These are phyloP conservation scores for Tipula unca DNA, from an alignment of 2,888 invertebrate genomes.

Conservation along the genomic window DNA sequence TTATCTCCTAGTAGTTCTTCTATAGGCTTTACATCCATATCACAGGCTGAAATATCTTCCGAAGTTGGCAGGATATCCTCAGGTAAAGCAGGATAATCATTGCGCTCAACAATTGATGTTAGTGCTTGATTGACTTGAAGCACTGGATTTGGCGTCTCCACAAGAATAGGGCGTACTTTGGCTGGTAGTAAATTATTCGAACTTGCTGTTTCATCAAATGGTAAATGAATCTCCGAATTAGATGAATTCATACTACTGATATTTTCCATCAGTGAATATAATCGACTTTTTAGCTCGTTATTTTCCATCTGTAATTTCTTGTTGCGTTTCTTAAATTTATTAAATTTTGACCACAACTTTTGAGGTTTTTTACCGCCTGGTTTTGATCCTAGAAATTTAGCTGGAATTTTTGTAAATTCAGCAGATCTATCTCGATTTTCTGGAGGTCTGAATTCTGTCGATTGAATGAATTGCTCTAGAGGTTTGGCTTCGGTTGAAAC, in stretches of 20 bases:
- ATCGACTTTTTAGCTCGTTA: neutral
- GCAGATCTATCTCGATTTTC: neutral
- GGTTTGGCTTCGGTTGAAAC: neutral
- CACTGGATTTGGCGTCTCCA: neutral
- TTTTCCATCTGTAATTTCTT: neutral
- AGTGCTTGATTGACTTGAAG: neutral
- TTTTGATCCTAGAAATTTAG: neutral
- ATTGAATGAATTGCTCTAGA: neutral
- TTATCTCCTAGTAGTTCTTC: neutral
- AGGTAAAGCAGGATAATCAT: neutral
- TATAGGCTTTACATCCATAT: neutral
- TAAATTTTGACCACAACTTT: neutral
- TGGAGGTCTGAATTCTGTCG: neutral
- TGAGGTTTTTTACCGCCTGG: neutral
- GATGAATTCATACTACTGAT: neutral
- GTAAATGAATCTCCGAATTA: neutral
- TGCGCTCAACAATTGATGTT: neutral
- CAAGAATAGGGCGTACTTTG: neutral
- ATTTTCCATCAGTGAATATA: neutral
- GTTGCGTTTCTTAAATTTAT: neutral
- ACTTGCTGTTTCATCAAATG: neutral
- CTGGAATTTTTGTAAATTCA: neutral
- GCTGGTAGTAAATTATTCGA: neutral
- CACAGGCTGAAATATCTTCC: neutral
- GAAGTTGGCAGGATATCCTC: neutral